A percentile compares a stretch with the other conserved stretches of the same genome.
phyloP scores from a whole-genome alignment of 2,888 invertebrate species.

The Tupiocoris notatus region DNA sequence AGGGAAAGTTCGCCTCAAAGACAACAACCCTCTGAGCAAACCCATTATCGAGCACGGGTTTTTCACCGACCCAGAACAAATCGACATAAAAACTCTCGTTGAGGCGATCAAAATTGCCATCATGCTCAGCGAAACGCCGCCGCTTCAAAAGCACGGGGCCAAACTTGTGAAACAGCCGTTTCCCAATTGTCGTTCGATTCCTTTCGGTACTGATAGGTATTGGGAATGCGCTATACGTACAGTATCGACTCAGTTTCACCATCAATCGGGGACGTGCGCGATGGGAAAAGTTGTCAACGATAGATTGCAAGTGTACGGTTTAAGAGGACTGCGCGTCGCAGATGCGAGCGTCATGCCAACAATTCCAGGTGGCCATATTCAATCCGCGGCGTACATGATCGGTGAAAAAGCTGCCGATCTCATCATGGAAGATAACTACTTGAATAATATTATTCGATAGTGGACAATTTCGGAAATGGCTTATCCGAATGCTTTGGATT shows the following conservation, averaged over 20 bases:
- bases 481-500: too few species aligned
- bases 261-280: constrained; percentile 68
- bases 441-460: constrained; percentile 28
- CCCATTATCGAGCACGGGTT: constrained; percentile 49
- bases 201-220: constrained; percentile 53
- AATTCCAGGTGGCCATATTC: constrained; percentile 61
- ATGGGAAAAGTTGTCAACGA: constrained; percentile 66
- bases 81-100: constrained; percentile 48
- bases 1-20: constrained; percentile 48
- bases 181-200: constrained; percentile 58
- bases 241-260: constrained; percentile 62
- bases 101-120: constrained; percentile 50
- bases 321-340: constrained; percentile 59
- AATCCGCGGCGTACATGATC: constrained; percentile 58
- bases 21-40: constrained; percentile 48
- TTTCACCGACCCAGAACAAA: constrained; percentile 38
- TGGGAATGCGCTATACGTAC: constrained; percentile 62
- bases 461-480: background rate
- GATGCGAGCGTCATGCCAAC: constrained; percentile 60
- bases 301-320: constrained; percentile 58
- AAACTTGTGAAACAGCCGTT: constrained; percentile 58
- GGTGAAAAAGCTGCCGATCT: constrained; percentile 55
- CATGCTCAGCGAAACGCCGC: constrained; percentile 49
- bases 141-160: constrained; percentile 49
- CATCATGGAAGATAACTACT: constrained; percentile 49